These are phyloP conservation scores for Channa striata DNA, from an alignment of 2,797 vertebrate species.

Conservation along the genomic window DNA sequence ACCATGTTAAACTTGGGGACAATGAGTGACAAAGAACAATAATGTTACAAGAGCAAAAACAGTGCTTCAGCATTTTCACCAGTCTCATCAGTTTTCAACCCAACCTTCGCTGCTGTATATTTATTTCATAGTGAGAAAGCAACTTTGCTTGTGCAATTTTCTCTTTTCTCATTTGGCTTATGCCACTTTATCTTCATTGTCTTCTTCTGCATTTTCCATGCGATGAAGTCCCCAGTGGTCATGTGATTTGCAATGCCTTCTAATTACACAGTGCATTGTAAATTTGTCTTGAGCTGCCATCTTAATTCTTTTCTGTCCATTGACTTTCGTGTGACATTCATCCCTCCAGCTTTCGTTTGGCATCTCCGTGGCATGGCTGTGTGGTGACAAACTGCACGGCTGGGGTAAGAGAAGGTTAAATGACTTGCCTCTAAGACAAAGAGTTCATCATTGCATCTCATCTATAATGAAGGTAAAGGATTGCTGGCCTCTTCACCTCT, in stretches of 20 bases:
- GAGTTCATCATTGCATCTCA: constrained; percentile 80
- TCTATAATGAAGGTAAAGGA: constrained; percentile 82
- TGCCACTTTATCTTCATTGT: constrained; percentile 57
- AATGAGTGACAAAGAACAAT: constrained; percentile 10
- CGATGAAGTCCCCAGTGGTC: constrained; percentile 61
- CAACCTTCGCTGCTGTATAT: constrained; percentile 5
- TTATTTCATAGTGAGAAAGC: constrained; percentile 28
- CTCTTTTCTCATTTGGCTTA: constrained; percentile 8
- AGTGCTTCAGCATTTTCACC: constrained; percentile 12
- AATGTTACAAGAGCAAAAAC: constrained; percentile 27
- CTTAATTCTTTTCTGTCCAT: constrained; percentile 71
- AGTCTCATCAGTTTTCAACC: constrained; percentile 12
- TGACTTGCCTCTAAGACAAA: constrained; percentile 82
- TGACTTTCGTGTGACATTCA: constrained; percentile 78
- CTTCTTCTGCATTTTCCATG: constrained; percentile 52
- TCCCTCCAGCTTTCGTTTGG: constrained; percentile 58
- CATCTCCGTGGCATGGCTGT: constrained; percentile 47
- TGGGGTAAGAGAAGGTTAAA: constrained; percentile 80
- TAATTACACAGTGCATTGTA: constrained; percentile 65
- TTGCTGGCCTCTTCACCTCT: constrained; percentile 74
- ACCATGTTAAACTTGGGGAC: not conserved
- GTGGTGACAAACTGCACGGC: constrained; percentile 70
- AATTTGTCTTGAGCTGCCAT: constrained; percentile 66
- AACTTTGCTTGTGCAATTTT: constrained; percentile 28
- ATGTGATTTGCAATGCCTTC: constrained; percentile 54